phyloP scores from a whole-genome alignment of 1,140 invertebrate genomes.

The Gonioctena quinquepunctata region DNA sequence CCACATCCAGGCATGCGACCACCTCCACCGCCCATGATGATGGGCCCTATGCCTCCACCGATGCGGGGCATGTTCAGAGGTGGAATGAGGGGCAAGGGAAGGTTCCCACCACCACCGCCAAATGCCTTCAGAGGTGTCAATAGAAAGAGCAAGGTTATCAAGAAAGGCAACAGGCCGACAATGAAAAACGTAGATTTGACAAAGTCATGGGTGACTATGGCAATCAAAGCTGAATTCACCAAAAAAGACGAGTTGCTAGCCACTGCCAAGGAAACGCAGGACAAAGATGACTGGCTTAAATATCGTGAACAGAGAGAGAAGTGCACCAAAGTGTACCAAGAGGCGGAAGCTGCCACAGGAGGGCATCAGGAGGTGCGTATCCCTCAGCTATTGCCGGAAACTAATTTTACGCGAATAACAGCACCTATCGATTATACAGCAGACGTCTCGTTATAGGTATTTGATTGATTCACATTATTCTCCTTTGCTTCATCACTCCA shows the following conservation, averaged over 20 bases:
- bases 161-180: constrained; percentile 38
- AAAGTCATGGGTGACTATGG: constrained; percentile 52
- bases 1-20: constrained; percentile 44
- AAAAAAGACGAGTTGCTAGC: constrained; percentile 52
- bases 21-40: constrained; percentile 45
- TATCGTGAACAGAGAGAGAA: constrained; percentile 52
- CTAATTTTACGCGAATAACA: constrained; percentile 47
- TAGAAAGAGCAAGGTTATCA: constrained; percentile 43
- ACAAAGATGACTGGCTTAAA: constrained; percentile 49
- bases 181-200: constrained; percentile 47
- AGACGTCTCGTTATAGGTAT: constrained; percentile 54
- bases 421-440: constrained; percentile 55
- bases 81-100: constrained; percentile 19
- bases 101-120: constrained; percentile 21
- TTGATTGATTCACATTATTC: constrained; percentile 35
- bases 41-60: constrained; percentile 31
- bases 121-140: constrained; percentile 28
- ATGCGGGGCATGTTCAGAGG: constrained; percentile 35
- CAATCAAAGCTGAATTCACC: constrained; percentile 46
- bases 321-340: constrained; percentile 50
- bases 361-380: constrained; percentile 57
- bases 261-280: constrained; percentile 45
- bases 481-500: constrained; percentile 22
- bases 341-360: constrained; percentile 48
- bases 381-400: constrained; percentile 52